These are phyloP conservation scores for Neogobius melanostomus DNA, from an alignment of 2,113 vertebrate species.

Conservation along the genomic window DNA sequence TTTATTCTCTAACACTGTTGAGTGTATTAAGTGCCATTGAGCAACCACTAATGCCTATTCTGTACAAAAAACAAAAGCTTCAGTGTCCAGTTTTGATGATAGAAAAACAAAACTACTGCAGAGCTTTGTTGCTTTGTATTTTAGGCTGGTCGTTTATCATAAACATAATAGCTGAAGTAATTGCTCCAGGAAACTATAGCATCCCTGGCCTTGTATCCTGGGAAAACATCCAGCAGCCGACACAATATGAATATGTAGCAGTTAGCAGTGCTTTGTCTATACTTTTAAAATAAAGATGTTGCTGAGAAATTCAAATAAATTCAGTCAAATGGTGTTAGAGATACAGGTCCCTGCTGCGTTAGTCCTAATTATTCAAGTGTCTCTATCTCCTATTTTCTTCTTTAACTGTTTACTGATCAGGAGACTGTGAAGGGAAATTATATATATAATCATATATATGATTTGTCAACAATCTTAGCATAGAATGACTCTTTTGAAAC, in stretches of 20 bases:
- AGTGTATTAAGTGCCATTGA: too few species aligned
- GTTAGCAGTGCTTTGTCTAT: constrained; percentile 2
- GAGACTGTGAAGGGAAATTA: too few species aligned
- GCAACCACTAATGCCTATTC: too few species aligned
- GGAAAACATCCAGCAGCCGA: constrained; percentile 24
- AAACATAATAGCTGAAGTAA: constrained; percentile 21
- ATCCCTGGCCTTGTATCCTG: constrained; percentile 26
- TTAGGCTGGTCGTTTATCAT: background rate
- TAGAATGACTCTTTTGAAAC: too few species aligned
- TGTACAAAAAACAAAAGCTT: too few species aligned
- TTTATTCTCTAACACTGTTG: too few species aligned
- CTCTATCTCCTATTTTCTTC: too few species aligned
- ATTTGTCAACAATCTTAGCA: too few species aligned
- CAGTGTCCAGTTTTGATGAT: background rate
- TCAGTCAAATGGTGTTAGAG: background rate
- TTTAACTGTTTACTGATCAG: too few species aligned
- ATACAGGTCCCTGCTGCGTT: too few species aligned
- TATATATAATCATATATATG: too few species aligned
- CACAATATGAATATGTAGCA: background rate
- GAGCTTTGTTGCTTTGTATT: background rate
- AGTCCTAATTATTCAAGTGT: too few species aligned
- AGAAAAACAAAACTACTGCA: background rate
- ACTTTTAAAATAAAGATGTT: background rate
- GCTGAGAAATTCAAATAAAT: background rate
- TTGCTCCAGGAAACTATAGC: constrained; percentile 27